Percentiles rank a stretch among this genome's conserved stretches.
Conservation (phyloP, 1,140 invertebrate species). For the Cyclina sinensis region DNA sequence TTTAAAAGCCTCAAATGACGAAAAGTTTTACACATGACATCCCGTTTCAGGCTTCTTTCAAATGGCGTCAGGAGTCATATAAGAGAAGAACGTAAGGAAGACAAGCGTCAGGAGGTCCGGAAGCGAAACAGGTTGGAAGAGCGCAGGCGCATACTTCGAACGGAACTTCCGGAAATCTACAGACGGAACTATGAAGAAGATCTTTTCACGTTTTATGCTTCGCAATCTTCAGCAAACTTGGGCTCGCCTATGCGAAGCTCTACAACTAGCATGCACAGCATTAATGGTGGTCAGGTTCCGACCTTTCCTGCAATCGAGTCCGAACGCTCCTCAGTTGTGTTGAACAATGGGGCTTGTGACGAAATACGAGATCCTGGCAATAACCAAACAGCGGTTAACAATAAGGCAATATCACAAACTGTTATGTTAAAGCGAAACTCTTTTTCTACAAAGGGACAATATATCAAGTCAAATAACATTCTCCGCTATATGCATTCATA, state of each 20-base stretch:
- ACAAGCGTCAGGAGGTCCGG: constrained; percentile 70
- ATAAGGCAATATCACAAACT: not conserved
- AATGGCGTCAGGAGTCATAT: constrained; percentile 78
- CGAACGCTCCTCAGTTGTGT: not conserved
- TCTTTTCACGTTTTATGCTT: constrained; percentile 35
- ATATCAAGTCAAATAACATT: not conserved
- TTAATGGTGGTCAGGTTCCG: not conserved
- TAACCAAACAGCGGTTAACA: not conserved
- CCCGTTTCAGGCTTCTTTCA: constrained; percentile 73
- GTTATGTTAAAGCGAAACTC: not conserved
- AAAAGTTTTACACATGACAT: too few relatives aligned
- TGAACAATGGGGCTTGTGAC: not conserved
- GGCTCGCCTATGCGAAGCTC: not conserved
- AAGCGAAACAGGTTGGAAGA: constrained; percentile 76
- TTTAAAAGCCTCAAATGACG: too few relatives aligned
- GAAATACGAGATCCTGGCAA: not conserved
- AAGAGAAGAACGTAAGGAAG: constrained; percentile 76
- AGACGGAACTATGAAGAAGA: constrained; percentile 57
- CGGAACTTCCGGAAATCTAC: constrained; percentile 50
- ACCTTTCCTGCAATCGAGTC: not conserved
- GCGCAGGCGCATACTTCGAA: constrained; percentile 62
- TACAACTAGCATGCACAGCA: not conserved
- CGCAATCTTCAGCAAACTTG: constrained; percentile 6
- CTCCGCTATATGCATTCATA: constrained; percentile 30
- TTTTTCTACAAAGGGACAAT: not conserved